Base-by-base conservation (phyloP, 2,888 invertebrate species). In the Cetonia aurata region DNA sequence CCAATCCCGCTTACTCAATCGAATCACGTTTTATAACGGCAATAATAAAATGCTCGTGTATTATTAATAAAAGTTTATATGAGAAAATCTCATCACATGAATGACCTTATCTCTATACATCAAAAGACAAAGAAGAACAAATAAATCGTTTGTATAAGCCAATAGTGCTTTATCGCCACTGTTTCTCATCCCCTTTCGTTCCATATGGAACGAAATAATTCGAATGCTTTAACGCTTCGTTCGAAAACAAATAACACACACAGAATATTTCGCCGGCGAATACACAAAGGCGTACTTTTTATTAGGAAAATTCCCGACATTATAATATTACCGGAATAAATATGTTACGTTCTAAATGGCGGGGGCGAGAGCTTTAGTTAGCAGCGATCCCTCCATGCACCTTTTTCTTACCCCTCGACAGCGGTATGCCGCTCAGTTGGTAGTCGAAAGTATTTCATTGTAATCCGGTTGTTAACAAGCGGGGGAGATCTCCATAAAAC, bases 361-460 rank as follows among this genome's bases (percentile, higher is more conserved):
- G 56, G 31, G 52, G 60, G 62, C 41, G 70, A 66, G 52, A 59
- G 70, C 70, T 37, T 37, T 10, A 37, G 56, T 66, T 71, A 69
- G 73, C 71, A 72, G 72, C 76, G 75, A 76, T 79, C 79, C 77
- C 80, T 78, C 77, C 41, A 25, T 50, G n/a, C 42, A 56, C 67
- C 67, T 62, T 37, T 37, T 37, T 37, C 37, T 6, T 42, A 42
- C 57, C 57, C 42, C 78, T 50, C 50, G 62, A 65, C 50, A 65
- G 62, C 62, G 50, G 75, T 79, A 80, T 80, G 79, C 80, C 79
- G 75, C 81, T 69, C 81, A 75, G 81, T 79, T 77, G 80, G 81
- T 77, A 76, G 80, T 77, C 74, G 78, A 83, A 79, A 81, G 83
- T 78, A 76, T 83, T 83, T 81, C 81, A 80, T 80, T 83, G 83